Base-by-base conservation (phyloP, 2,113 vertebrate genomes). In the Corythaeola cristata region DNA sequence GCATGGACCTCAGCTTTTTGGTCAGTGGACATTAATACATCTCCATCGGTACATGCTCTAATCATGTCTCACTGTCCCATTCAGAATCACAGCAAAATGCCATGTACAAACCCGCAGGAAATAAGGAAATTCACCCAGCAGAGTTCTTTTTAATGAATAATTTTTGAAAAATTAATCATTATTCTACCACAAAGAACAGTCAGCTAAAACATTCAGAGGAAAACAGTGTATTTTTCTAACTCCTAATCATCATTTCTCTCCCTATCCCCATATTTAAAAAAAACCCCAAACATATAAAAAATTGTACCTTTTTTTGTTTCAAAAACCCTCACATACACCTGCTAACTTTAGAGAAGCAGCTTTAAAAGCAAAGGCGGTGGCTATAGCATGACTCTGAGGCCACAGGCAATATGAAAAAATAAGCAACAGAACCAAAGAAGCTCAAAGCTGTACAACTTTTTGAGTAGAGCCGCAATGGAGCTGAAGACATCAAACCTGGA, bases 121-220 rank as follows among this genome's bases (percentile, higher is more conserved):
- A 71, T 19, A 89, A 17, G 32, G 53, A 82, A 94, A 89, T 91
- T 66, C 71, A 76, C 49, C 22, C 58, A 89, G 80, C 19, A 56
- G 30, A 85, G 35, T 17, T 85, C 28, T 82, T 86, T 69, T 71
- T 82, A 92, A 81, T 68, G 47, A 92, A 39, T 64, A 21, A 35
- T 64, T 87, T 86, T 59, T 55, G 8, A 68, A 91, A 81, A 82
- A 81, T 78, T 72, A 92, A 69, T 91, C 80, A 94, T 86, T 84
- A 53, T 81, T 87, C 66, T 75, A 72, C 67, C 53, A 68, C 30
- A 85, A 81, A 72, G 66, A 87, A 78, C 15, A 75, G 49, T 75
- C 71, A 79, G 21, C 0, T 0, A 71, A 56, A 89, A 52, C 8
- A 5, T 74, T 52, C 77, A 75, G 47, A 85, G 44, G 20, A 88